phyloP scores from a whole-genome alignment of 2,888 invertebrate species.

The Conomelus anceps region DNA sequence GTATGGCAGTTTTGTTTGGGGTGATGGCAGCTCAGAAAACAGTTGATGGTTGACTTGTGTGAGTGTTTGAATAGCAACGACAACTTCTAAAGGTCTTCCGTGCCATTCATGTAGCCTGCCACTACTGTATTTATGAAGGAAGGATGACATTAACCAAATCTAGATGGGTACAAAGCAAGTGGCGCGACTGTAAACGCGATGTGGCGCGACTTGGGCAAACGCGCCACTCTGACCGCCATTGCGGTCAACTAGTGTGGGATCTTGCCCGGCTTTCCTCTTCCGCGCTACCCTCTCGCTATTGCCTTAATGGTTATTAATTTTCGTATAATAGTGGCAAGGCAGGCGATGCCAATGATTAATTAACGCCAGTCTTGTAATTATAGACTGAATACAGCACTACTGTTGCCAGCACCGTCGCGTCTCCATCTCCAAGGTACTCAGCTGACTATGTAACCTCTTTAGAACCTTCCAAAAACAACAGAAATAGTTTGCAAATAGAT shows the following conservation, averaged over 20 bases:
- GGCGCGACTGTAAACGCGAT: too few species aligned
- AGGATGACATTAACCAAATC: background rate
- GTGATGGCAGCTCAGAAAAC: background rate
- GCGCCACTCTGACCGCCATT: background rate
- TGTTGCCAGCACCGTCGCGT: background rate
- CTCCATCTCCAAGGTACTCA: background rate
- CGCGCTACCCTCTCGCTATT: background rate
- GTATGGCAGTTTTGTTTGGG: background rate
- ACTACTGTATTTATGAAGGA: background rate
- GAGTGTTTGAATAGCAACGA: background rate
- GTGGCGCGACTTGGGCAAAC: background rate
- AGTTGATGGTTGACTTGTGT: background rate
- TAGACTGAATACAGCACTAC: conserved; percentile 4
- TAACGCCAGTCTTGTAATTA: conserved; percentile 7
- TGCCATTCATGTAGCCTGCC: background rate
- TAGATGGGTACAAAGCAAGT: background rate
- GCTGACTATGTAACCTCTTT: background rate
- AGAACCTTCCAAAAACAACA: too few species aligned
- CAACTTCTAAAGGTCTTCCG: background rate
- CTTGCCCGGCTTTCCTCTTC: conserved; percentile 26
- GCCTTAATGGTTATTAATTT: conserved; percentile 29
- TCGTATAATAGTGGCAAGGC: conserved; percentile 24
- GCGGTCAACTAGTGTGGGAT: conserved; percentile 23
- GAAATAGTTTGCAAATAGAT: too few species aligned
- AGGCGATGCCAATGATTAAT: conserved; percentile 13